Conservation (phyloP, 2,888 invertebrate genomes). For the Caenorhabditis angaria region DNA sequence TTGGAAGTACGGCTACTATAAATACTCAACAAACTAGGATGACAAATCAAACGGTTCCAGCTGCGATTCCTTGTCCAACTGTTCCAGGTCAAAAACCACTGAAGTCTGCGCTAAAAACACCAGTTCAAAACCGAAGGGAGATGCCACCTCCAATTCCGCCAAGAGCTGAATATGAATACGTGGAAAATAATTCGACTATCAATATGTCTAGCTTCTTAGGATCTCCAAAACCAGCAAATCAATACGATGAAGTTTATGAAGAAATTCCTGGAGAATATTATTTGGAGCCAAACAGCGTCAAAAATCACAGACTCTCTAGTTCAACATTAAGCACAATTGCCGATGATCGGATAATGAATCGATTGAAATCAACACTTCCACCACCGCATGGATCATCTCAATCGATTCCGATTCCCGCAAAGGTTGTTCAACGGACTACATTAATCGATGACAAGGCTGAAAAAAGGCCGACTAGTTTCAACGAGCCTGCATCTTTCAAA, state of each 20-base stretch:
- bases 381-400: conserved; percentile 37
- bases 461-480: not conserved
- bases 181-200: conserved; percentile 28
- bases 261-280: conserved; percentile 52
- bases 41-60: conserved; percentile 35
- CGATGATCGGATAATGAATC: conserved; percentile 14
- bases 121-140: conserved; percentile 17
- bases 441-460: conserved; percentile 31
- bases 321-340: conserved; percentile 38
- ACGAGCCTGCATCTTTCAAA: conserved; percentile 22
- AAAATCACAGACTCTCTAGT: conserved; percentile 32
- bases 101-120: conserved; percentile 55
- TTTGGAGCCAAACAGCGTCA: conserved; percentile 48
- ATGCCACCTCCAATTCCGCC: conserved; percentile 24
- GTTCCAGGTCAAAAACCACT: conserved; percentile 30
- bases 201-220: conserved; percentile 52
- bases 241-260: conserved; percentile 57
- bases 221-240: conserved; percentile 33
- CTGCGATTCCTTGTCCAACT: conserved; percentile 23
- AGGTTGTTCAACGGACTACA: conserved; percentile 17
- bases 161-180: conserved; percentile 44
- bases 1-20: conserved; percentile 43
- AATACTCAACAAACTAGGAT: conserved; percentile 36
- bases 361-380: conserved; percentile 23
- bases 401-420: conserved; percentile 18